Base-by-base conservation (phyloP, 2,113 vertebrate genomes). In the Megaceryle torquata region DNA sequence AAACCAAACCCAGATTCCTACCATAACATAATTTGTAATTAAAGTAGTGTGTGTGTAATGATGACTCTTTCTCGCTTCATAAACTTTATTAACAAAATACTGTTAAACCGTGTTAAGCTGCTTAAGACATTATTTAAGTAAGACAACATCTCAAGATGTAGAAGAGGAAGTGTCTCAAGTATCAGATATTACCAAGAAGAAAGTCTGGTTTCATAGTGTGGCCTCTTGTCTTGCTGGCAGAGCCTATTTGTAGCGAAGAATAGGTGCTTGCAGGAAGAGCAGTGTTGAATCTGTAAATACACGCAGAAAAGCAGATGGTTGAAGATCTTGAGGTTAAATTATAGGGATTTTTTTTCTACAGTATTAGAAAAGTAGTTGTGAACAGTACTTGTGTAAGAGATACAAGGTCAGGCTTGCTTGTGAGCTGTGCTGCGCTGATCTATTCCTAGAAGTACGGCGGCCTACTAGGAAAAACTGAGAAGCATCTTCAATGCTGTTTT, bases 321-420 rank as follows among this genome's bases (percentile, higher is more conserved):
- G 46, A 85, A 54, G 26, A 15, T 69, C 20, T 1, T 46, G 9
- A 31, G 25, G 31, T 86, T 90, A 77, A 65, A 71, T 72, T 51
- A 37, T 0, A 0, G 16, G 19, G 6, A 1, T 25, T 54, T 64
- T 79, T 37, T 68, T 75, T 3, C 16, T 31, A 10, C 86, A 80
- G 20, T 50, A 14, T 12, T 39, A 44, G 10, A 14, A 15, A 14
- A 50, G 14, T 37, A 33, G 8, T 33, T 82, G 39, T 0, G 0
- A 53, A 18, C 18, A 44, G 4, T 22, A 15, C 7, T 82, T 4
- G 26, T 65, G 3, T 18, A 14, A 67, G 46, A 81, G 79, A 8
- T 15, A 4, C 3, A 0, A 37, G 26, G 35, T 5, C 24, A 8
- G 39, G 13, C n/a, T 71, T 48, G 20, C 20, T 63, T 51, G 20